Base-by-base conservation (phyloP, 2,888 invertebrate genomes). In the Eretmocerus hayati region DNA sequence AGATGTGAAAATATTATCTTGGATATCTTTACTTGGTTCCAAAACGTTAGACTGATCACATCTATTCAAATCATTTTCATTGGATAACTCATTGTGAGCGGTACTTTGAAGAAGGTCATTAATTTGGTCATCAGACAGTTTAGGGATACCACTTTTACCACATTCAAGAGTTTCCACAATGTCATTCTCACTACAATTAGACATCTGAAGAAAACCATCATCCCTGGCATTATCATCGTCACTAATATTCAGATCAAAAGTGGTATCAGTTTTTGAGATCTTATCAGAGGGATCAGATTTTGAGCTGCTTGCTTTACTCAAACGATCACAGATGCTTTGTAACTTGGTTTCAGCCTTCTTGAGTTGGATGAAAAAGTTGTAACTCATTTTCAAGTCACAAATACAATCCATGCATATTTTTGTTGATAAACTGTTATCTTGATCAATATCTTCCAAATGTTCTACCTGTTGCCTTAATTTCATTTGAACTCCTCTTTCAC, bases 331-430 rank as follows among this genome's bases (percentile, higher is more conserved):
- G 48, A 70, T 63, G 5, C 66, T 66, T 43, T 62, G 63, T 5
- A 71, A 55, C 53, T 70, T 71, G 8, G 69, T 58, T 48, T 71
- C 65, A 5, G 71, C 70, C 41, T 71, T 71, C 40, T 70, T 71
- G 4, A 71, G 71, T 48, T 71, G 71, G 63, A 70, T 66, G 38
- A 70, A 71, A 60, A 71, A 71, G 48, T 69, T 70, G 42, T 71
- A 71, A 55, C 71, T 71, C 66, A 68, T 69, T 56, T 66, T 69
- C 5, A 71, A 51, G 53, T 71, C 71, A 37, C 67, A 70, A 18
- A 71, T 71, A 43, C 71, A 71, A 31, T 71, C 71, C 69, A 71
- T 71, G 36, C 71, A 71, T 64, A 71, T 69, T 50, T 68, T 66
- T 5, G 71, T 71, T 0, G 70, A 64, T 8, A 70, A 56, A 39